Conservation (phyloP, 2,888 invertebrate species). For the Barypeithes pellucidus region DNA sequence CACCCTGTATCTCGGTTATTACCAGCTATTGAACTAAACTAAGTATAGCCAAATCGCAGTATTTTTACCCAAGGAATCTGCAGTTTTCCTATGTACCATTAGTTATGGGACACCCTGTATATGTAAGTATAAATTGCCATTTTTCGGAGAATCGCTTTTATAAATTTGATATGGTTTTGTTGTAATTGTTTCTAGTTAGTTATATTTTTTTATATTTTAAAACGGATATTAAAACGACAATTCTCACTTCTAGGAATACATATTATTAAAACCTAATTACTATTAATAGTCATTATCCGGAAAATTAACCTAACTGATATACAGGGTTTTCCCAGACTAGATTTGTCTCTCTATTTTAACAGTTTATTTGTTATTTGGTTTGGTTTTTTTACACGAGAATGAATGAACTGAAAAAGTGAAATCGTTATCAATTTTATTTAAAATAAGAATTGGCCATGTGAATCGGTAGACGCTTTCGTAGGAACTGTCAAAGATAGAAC, state of each 20-base stretch:
- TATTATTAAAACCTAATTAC: slow-evolving; percentile 10
- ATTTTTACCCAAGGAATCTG: too few relatives aligned
- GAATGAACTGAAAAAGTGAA: slow-evolving; percentile 23
- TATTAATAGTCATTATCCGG: not conserved
- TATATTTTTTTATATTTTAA: not conserved
- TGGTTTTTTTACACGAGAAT: too few relatives aligned
- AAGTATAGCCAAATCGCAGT: too few relatives aligned
- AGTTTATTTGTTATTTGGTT: not conserved
- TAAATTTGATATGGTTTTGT: not conserved
- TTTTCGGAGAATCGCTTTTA: not conserved
- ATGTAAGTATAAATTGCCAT: too few relatives aligned
- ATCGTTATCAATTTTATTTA: slow-evolving; percentile 23
- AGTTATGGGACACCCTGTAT: too few relatives aligned
- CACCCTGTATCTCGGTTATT: too few relatives aligned
- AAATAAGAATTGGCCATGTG: slow-evolving; percentile 13
- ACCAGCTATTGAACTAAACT: too few relatives aligned
- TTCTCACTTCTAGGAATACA: not conserved
- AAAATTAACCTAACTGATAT: slow-evolving; percentile 6
- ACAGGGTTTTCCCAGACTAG: slow-evolving; percentile 8
- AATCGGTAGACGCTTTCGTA: slow-evolving; percentile 9
- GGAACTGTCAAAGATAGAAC: not conserved
- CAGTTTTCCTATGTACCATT: too few relatives aligned
- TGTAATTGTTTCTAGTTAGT: not conserved
- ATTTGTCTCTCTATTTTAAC: not conserved
- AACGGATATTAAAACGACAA: slow-evolving; percentile 5